Base-by-base conservation (phyloP, 2,113 vertebrate species). In the Microcebus griseorufus region DNA sequence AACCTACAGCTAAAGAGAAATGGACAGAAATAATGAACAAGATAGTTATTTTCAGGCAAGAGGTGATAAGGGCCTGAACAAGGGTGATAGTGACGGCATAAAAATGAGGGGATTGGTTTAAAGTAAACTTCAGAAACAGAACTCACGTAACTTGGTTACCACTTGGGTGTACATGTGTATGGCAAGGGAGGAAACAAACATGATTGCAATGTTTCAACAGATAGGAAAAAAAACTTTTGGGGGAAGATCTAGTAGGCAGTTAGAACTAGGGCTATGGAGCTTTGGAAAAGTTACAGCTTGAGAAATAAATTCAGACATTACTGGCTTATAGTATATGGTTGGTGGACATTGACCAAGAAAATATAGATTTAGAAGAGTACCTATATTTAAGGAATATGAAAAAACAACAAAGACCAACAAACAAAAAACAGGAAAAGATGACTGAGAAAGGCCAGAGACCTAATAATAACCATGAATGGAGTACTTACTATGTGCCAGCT, bases 151-250 rank as follows among this genome's bases (percentile, higher is more conserved):
- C 20, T 64, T 65, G 32, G 64, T 88, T 85, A 85, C 32, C 20
- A 48, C 27, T 81, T 92, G 37, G 18, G 55, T 58, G 53, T 78
- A 76, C 80, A 8, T 51, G n/a, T 81, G 13, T 4, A 62, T 39
- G 37, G 55, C 37, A 78, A 93, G 22, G 62, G 45, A 60, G 58
- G 23, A 87, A 76, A 58, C 14, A 82, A 91, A 70, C 37, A 39
- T 27, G 65, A 95, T 85, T 96, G 42, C 89, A 14, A 76, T 86
- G 67, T 86, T 95, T 92, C 80, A 62, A 69, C 5, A 82, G 29
- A 95, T 37, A 94, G 45, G 53, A 22, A 86, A 87, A 86, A 87
- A 48, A 20, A 27, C 32, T 80, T 80, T 48, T 8, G 45, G 23
- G 25, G 14, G 23, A 72, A 88, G 32, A 73, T 58, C 92, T 73